Conservation (phyloP, 1,140 invertebrate genomes). For the Chrysomallon squamiferum region DNA sequence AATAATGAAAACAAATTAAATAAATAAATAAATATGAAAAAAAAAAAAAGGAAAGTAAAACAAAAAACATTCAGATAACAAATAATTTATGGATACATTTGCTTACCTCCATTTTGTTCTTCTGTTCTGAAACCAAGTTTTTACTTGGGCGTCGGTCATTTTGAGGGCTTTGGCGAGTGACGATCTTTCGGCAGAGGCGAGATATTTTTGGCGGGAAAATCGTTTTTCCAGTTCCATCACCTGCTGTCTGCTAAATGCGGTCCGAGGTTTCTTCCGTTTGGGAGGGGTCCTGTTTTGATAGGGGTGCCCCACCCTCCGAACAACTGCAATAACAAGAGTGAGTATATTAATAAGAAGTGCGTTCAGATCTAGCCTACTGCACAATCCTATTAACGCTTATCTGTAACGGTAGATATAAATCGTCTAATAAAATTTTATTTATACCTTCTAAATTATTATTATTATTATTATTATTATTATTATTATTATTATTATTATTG, state of each 20-base stretch:
- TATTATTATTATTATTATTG: too few species aligned
- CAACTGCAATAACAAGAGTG: conserved; percentile 32
- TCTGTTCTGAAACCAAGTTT: conserved; percentile 85
- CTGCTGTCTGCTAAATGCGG: conserved; percentile 87
- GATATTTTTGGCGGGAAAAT: conserved; percentile 98
- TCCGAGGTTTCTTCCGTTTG: conserved; percentile 97
- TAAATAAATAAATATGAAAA: neutral
- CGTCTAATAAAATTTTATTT: too few species aligned
- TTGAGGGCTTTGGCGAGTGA: conserved; percentile 93
- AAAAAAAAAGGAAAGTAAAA: neutral
- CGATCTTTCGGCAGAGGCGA: conserved; percentile 95
- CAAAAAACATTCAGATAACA: too few species aligned
- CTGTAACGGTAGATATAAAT: too few species aligned
- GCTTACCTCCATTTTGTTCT: conserved; percentile 93
- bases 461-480: too few species aligned
- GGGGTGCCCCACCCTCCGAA: conserved; percentile 93
- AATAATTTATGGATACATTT: too few species aligned
- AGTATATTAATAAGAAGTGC: neutral
- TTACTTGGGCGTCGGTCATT: conserved; percentile 99
- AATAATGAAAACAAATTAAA: too few species aligned
- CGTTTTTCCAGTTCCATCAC: conserved; percentile 90
- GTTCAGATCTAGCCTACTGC: too few species aligned
- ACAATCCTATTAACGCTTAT: too few species aligned
- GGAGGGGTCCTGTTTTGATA: conserved; percentile 98
- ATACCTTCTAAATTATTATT: too few species aligned